A percentile compares a stretch with the other conserved stretches of the same genome.
Evolutionary conservation across 2,888 invertebrate genomes (phyloP).

Genomic region (Archips crataeganus): DNA sequence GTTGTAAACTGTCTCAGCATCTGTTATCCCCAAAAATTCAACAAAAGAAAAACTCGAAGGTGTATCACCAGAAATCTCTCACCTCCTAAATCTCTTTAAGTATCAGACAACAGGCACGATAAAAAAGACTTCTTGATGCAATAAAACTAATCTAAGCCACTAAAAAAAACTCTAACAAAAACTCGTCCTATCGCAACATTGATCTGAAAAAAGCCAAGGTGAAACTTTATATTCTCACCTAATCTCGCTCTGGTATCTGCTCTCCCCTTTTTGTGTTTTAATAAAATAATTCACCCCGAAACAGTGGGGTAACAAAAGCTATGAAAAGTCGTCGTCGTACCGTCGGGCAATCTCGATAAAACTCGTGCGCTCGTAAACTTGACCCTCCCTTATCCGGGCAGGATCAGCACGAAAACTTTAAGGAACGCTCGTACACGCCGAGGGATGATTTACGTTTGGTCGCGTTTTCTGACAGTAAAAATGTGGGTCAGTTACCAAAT

Average conservation of each 20-base stretch:
- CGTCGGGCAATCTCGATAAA: slow-evolving; percentile 78
- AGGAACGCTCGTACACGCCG: slow-evolving; percentile 56
- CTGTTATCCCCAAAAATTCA: not conserved
- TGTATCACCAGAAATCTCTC: not conserved
- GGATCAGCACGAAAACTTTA: slow-evolving; percentile 71
- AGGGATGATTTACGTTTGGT: slow-evolving; percentile 68
- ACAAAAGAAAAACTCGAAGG: not conserved
- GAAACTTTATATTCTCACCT: slow-evolving; percentile 71
- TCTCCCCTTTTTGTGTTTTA: slow-evolving; percentile 69
- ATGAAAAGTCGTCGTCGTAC: slow-evolving; percentile 62
- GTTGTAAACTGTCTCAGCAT: not conserved
- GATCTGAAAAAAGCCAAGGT: slow-evolving; percentile 58
- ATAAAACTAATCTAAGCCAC: slow-evolving; percentile 39
- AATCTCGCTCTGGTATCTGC: slow-evolving; percentile 63
- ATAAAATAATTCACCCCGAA: slow-evolving; percentile 75
- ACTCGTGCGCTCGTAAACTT: slow-evolving; percentile 76
- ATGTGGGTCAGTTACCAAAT: slow-evolving; percentile 71
- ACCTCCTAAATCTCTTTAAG: slow-evolving; percentile 2
- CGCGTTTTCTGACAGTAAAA: slow-evolving; percentile 63
- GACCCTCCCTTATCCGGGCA: slow-evolving; percentile 74
- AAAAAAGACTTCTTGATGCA: slow-evolving; percentile 24
- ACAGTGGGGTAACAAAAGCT: slow-evolving; percentile 68
- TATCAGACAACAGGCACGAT: slow-evolving; percentile 25
- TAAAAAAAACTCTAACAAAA: slow-evolving; percentile 38
- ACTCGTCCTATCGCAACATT: slow-evolving; percentile 44